Base-by-base conservation (phyloP, 2,888 invertebrate species). In the Chromoteleia sp. region DNA sequence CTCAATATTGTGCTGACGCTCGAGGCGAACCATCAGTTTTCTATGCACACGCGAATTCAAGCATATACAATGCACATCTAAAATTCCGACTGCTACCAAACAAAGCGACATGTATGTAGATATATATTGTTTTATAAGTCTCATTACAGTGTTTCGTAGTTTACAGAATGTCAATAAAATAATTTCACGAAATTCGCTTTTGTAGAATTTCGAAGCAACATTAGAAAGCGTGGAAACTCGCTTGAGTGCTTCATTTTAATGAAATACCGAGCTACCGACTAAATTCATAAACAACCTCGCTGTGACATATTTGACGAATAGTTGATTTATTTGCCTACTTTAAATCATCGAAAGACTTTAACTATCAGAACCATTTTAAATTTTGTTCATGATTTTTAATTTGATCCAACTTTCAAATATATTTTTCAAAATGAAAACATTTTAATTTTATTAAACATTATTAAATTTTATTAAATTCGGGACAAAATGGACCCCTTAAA, bases 81-180 rank as follows among this genome's bases (percentile, higher is more conserved):
- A 75, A 75, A 41, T 65, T 21, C 33, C 15, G 48, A 39, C 45
- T 39, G 10, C 39, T 10, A 59, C 19, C 56, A 59, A 45, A 59
- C 63, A 76, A 76, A 76, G 58, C 67, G 25, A 65, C 54, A 12
- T 15, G 14, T 39, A 59, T 52, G 29, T 41, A 41, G n/a, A 48
- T 54, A 54, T 45, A 61, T 73, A 50, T 39, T 43, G 45, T 77
- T 70, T 61, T 58, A 36, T 70, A 63, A 36, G 59, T 77, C 76
- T 77, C 70, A 77, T 77, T 77, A 68, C 59, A 45, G 43, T 67
- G 50, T 45, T 63, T 61, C 54, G 19, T 19, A 61, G 50, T 77
- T 70, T 77, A 70, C 77, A 70, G 50, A 76, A 63, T 77, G 77
- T 70, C 70, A 77, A 77, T 77, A 77, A 77, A 77, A 77, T 77